Conservation (phyloP, 2,888 invertebrate genomes). For the Bimastos eiseni region DNA sequence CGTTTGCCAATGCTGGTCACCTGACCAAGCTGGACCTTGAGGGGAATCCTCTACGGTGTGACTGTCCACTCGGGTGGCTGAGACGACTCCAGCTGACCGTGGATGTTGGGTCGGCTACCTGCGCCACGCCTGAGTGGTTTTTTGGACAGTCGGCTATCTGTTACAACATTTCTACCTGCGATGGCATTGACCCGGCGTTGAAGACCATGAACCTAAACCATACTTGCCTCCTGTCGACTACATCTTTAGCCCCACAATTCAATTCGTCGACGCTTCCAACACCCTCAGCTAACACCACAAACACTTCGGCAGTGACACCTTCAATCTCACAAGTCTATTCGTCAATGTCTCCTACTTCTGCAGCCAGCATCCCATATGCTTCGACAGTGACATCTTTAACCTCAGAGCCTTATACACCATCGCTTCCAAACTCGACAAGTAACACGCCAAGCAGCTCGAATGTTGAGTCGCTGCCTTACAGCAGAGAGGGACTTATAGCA, state of each 20-base stretch:
- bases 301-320: too few relatives aligned
- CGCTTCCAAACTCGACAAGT: too few relatives aligned
- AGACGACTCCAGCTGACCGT: background rate
- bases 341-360: too few relatives aligned
- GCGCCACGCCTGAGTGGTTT: background rate
- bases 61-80: constrained; percentile 4
- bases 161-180: background rate
- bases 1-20: background rate
- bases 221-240: background rate
- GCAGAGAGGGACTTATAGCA: background rate
- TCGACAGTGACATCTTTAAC: too few relatives aligned
- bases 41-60: background rate
- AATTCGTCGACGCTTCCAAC: background rate
- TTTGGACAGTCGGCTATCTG: background rate
- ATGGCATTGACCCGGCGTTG: background rate
- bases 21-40: background rate
- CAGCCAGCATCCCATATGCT: too few relatives aligned
- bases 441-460: too few relatives aligned
- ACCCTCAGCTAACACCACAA: background rate
- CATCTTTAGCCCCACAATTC: background rate
- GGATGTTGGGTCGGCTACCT: background rate
- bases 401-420: too few relatives aligned
- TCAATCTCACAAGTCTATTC: too few relatives aligned
- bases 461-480: background rate
- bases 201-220: background rate